Conservation (phyloP, 2,888 invertebrate genomes). For the Xanthia togata region DNA sequence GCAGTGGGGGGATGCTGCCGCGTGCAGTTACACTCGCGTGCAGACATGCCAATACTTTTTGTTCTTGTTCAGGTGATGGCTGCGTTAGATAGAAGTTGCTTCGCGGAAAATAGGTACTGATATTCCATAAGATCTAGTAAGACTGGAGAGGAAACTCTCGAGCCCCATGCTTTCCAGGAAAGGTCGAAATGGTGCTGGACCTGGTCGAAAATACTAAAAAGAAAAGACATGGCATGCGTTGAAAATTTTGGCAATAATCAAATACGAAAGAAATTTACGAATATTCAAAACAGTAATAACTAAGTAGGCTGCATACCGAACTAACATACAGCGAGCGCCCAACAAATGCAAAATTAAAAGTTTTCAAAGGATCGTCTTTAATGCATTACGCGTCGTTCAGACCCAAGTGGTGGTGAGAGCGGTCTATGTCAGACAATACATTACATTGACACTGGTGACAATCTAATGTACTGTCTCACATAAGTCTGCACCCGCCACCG, state of each 20-base stretch:
- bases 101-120: neutral
- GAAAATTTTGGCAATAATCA: neutral
- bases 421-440: neutral
- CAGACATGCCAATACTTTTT: conserved; percentile 12
- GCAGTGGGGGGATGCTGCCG: conserved; percentile 60
- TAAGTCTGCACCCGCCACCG: neutral
- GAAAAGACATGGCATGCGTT: conserved; percentile 1
- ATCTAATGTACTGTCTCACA: neutral
- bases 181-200: neutral
- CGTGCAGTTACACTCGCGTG: conserved; percentile 52
- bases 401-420: neutral
- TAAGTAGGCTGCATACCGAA: neutral
- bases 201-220: neutral
- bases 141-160: too few relatives aligned
- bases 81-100: neutral
- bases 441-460: neutral
- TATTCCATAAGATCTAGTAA: neutral
- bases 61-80: neutral
- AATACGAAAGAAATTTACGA: neutral
- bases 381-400: neutral
- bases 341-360: neutral
- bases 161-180: neutral
- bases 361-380: neutral
- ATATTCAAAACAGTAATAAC: neutral
- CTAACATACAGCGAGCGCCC: neutral